Evolutionary conservation across 2,797 vertebrate genomes (phyloP).

Genomic region (Eutrigla gurnardus): DNA sequence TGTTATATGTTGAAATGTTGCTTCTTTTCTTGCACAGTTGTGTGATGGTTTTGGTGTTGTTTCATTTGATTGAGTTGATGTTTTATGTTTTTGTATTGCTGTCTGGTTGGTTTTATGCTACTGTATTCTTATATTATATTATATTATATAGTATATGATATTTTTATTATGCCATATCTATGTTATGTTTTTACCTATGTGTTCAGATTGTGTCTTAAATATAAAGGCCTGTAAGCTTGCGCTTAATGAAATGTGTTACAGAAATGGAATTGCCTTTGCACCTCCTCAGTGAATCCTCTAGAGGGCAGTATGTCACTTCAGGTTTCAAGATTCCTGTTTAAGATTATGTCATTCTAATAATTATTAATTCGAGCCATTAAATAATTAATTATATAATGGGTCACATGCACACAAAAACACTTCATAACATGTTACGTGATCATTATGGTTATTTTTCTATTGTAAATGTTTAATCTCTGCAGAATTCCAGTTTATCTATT

Average conservation of each 20-base stretch:
- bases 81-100: neutral
- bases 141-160: too few relatives aligned
- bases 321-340: neutral
- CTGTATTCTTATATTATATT: neutral
- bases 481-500: too few relatives aligned
- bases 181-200: neutral
- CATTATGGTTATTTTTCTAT: neutral
- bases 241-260: neutral
- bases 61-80: neutral
- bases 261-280: neutral
- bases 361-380: neutral
- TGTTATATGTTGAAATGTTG: neutral
- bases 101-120: neutral
- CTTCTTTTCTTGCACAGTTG: neutral
- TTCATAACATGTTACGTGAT: neutral
- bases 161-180: neutral
- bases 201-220: neutral
- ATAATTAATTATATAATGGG: neutral
- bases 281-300: constrained; percentile 39
- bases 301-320: constrained; percentile 48
- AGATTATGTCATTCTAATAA: neutral
- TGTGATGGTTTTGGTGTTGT: neutral
- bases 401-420: neutral
- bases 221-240: neutral
- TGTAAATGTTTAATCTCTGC: too few relatives aligned